Evolutionary conservation across 2,797 vertebrate species (phyloP), one percentile per base, ranked within the genome.

Genomic region (Malacoraja senta): DNA sequence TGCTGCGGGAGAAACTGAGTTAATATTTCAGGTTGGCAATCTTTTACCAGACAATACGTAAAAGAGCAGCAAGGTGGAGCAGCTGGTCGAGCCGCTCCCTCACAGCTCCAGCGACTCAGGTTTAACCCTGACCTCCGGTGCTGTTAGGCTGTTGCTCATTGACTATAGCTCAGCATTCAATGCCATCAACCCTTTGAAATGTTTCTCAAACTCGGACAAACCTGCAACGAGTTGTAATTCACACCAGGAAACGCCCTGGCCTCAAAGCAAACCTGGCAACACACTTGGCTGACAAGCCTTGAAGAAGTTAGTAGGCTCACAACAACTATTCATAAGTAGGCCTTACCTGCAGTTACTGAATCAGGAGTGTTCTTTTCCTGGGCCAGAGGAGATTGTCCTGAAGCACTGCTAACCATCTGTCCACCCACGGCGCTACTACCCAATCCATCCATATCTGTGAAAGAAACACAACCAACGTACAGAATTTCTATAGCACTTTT

Each of bases 391-490:
- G 97, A 98, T 7, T 97, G 97, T 74, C 95, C 94, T 61, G 97
- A 97, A 1, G 97, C 96, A n/a, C 96, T 97, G 84, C 96, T 95
- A 96, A 98, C 97, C 96, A 99, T 94, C 74, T 99, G 99, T 78
- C 98, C 98, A 58, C 99, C 98, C 1, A 99, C 98, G 0, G 97
- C 97, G 93, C 98, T 98, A 96, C 98, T 99, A 94, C 98, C 98
- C 95, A 99, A 96, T 35, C 98, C 98, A 1, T 99, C 98, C 0
- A 99, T 98, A 93, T 99, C 99, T 99, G 95, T 26, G 94, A 94
- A 93, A 77, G 94, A 86, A 94, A 94, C n/a, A 90, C 86, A 91
- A 3, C 7, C 26, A 61, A 24, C 2, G 8, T 81, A 15, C n/a
- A 65, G 44, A 1, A 19, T 35, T 86, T 32, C 29, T 35, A 65